Conservation (phyloP, 2,888 invertebrate genomes). For the Muschampia plurimacula region DNA sequence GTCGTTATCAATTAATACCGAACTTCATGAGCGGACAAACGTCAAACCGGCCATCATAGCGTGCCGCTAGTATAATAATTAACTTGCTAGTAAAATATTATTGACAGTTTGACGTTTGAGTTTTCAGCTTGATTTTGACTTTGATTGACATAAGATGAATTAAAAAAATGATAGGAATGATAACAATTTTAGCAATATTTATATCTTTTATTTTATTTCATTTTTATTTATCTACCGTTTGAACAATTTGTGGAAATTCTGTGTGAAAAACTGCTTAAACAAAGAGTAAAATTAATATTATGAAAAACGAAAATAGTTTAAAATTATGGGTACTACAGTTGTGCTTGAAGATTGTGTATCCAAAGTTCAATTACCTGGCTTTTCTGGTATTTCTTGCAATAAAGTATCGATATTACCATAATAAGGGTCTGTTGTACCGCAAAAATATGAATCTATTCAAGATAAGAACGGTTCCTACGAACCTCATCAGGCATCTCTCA, state of each 20-base stretch:
- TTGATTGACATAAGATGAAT: too few relatives aligned
- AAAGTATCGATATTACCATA: conserved; percentile 69
- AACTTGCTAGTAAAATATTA: too few relatives aligned
- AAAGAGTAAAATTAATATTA: conserved; percentile 53
- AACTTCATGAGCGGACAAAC: too few relatives aligned
- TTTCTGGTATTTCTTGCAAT: conserved; percentile 76
- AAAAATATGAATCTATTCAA: conserved; percentile 62
- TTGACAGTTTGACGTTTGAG: too few relatives aligned
- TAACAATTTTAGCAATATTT: conserved; percentile 32
- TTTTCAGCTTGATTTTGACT: too few relatives aligned
- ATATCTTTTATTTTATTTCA: conserved; percentile 5
- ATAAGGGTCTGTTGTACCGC: conserved; percentile 50
- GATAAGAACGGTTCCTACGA: conserved; percentile 62
- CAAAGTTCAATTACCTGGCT: conserved; percentile 74
- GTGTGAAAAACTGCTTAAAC: background rate
- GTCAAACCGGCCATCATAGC: too few relatives aligned
- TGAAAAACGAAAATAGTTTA: conserved; percentile 64
- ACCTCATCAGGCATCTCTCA: conserved; percentile 57
- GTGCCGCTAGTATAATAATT: too few relatives aligned
- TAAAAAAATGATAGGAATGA: conserved; percentile 17
- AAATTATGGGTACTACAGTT: conserved; percentile 80
- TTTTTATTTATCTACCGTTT: conserved; percentile 3
- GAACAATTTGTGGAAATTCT: background rate
- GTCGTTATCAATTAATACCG: too few relatives aligned
- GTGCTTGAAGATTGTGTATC: conserved; percentile 77